phyloP scores from a whole-genome alignment of 1,140 invertebrate genomes.

The Pogonus chalceus region DNA sequence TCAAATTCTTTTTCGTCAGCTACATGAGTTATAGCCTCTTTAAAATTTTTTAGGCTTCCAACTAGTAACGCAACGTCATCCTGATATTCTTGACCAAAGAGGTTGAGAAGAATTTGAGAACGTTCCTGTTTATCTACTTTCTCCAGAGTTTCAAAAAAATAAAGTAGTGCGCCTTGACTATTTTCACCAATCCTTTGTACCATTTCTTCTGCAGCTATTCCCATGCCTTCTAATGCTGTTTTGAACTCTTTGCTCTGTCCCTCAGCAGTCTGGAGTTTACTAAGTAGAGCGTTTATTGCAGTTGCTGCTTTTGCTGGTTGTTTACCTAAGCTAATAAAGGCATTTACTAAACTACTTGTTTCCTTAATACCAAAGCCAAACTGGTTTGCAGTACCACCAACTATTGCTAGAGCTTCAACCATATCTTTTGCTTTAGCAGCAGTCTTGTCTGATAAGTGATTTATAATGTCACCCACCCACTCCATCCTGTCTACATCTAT shows the following conservation, averaged over 20 bases:
- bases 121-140: neutral
- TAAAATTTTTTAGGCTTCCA: neutral
- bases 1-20: conserved; percentile 1
- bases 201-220: conserved; percentile 14
- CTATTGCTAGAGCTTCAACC: conserved; percentile 11
- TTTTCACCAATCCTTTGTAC: conserved; percentile 12
- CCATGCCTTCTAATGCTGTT: conserved; percentile 14
- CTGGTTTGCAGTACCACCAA: conserved; percentile 16
- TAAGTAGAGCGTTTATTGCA: conserved; percentile 15
- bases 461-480: conserved; percentile 12
- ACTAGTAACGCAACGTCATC: conserved; percentile 3
- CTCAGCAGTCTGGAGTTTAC: conserved; percentile 14
- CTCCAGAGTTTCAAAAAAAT: no score
- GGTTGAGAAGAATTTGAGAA: neutral
- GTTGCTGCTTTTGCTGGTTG: conserved; percentile 16
- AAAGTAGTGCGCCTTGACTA: no score
- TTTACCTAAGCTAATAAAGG: conserved; percentile 17
- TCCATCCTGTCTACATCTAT: conserved; percentile 12
- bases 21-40: neutral
- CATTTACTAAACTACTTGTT: conserved; percentile 17
- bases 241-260: conserved; percentile 11
- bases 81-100: neutral
- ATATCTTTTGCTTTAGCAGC: conserved; percentile 16
- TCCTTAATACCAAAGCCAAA: conserved; percentile 14
- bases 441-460: conserved; percentile 15